These are phyloP conservation scores for Elegia similella DNA, from an alignment of 2,888 invertebrate species.

Conservation along the genomic window DNA sequence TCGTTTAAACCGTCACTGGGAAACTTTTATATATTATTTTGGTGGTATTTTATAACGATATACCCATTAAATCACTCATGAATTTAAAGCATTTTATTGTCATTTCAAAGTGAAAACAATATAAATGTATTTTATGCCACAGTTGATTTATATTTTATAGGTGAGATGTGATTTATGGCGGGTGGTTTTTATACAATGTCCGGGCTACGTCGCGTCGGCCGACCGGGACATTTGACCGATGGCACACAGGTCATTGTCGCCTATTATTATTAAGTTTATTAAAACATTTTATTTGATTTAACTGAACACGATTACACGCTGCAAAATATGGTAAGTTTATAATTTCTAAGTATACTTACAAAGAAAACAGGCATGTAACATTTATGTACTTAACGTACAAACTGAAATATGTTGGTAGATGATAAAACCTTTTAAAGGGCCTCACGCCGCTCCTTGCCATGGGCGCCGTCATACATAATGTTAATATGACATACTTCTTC, in stretches of 20 bases:
- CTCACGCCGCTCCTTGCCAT: constrained; percentile 35
- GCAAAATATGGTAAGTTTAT: too few species aligned
- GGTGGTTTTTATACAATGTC: constrained; percentile 68
- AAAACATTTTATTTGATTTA: neutral
- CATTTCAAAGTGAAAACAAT: constrained; percentile 77
- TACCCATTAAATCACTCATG: constrained; percentile 74
- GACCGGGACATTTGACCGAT: constrained; percentile 11
- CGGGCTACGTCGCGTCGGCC: constrained; percentile 38
- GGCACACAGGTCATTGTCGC: neutral
- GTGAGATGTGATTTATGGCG: constrained; percentile 74
- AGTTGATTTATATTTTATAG: constrained; percentile 78
- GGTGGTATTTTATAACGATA: constrained; percentile 49
- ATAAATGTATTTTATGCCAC: constrained; percentile 77
- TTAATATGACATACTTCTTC: constrained; percentile 40
- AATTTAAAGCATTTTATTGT: constrained; percentile 77
- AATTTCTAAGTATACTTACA: too few species aligned
- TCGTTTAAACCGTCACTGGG: constrained; percentile 40
- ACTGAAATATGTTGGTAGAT: neutral
- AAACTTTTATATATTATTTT: constrained; percentile 41
- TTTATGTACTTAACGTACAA: too few species aligned
- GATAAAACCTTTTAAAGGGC: constrained; percentile 22
- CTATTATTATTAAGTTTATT: neutral
- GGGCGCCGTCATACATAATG: constrained; percentile 39
- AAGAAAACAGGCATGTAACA: too few species aligned
- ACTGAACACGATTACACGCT: neutral